Evolutionary conservation across 2,797 vertebrate species (phyloP).

Genomic region (Cynopterus sphinx): DNA sequence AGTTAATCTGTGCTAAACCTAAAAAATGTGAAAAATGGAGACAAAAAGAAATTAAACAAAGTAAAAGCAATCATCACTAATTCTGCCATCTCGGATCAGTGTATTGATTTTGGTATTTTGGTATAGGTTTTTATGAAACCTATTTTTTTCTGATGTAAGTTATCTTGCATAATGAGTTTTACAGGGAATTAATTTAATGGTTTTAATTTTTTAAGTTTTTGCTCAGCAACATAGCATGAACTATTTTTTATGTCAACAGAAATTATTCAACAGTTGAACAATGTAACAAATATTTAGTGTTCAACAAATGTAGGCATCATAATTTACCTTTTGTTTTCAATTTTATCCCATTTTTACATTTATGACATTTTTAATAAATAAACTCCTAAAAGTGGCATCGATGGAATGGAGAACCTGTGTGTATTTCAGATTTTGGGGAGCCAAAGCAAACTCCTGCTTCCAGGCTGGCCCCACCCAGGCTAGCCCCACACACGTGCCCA

Average conservation of each 20-base stretch:
- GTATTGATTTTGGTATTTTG: background rate
- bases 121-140: background rate
- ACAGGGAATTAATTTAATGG: background rate
- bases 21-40: background rate
- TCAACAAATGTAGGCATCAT: background rate
- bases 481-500: accelerated
- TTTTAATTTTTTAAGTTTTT: background rate
- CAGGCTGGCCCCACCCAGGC: background rate
- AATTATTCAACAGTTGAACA: background rate
- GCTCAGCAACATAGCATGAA: background rate
- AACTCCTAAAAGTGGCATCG: background rate
- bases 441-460: background rate
- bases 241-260: background rate
- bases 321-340: background rate
- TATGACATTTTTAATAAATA: background rate
- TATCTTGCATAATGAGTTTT: background rate
- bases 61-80: background rate
- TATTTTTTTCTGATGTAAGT: background rate
- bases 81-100: background rate
- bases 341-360: background rate
- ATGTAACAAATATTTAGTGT: background rate
- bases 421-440: background rate
- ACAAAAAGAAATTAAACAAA: background rate
- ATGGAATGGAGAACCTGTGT: background rate
- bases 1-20: background rate